These are phyloP conservation scores for Brienomyrus brachyistius DNA, from an alignment of 2,113 vertebrate genomes.

Conservation along the genomic window DNA sequence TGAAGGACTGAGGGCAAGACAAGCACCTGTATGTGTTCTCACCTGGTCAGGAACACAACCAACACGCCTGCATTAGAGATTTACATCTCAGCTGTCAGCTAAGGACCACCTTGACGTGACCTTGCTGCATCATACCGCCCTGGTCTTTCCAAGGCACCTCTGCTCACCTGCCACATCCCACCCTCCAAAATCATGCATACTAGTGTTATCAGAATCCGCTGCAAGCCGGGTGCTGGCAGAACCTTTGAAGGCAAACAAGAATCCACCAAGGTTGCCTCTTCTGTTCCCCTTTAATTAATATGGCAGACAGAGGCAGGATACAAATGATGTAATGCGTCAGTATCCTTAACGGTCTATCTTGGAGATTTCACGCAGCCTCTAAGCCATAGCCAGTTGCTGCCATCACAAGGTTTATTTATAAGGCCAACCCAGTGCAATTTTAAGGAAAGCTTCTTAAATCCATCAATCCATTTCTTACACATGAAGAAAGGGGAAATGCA, in stretches of 20 bases:
- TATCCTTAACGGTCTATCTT: not conserved
- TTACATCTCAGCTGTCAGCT: not conserved
- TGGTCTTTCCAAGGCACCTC: not conserved
- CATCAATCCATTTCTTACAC: not conserved
- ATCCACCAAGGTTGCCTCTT: not conserved
- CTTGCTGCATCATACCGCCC: not conserved
- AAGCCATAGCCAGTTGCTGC: not conserved
- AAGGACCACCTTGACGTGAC: not conserved
- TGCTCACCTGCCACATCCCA: not conserved
- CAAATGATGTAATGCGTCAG: not conserved
- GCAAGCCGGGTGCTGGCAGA: not conserved
- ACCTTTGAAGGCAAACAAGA: not conserved
- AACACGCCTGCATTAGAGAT: not conserved
- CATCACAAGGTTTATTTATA: not conserved
- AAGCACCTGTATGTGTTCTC: slow-evolving; percentile 94
- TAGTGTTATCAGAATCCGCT: not conserved
- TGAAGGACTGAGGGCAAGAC: slow-evolving; percentile 86
- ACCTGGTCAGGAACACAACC: slow-evolving; percentile 56
- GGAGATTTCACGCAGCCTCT: not conserved
- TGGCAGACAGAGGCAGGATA: not conserved
- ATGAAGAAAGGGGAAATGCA: not conserved
- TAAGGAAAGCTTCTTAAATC: not conserved
- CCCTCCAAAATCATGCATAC: not conserved
- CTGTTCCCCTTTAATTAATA: not conserved
- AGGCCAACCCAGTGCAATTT: not conserved